Conservation (phyloP, 2,888 invertebrate species). For the Drosophila borborema region DNA sequence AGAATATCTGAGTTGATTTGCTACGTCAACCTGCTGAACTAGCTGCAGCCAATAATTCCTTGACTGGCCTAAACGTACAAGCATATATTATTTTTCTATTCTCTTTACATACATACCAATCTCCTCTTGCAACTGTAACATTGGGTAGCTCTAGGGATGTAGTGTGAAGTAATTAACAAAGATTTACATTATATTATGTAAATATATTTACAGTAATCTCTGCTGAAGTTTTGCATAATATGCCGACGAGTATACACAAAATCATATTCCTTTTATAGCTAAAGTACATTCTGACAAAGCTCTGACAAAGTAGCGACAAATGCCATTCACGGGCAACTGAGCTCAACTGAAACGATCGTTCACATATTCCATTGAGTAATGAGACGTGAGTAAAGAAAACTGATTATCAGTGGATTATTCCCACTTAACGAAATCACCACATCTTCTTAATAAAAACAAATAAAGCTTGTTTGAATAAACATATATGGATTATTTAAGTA, state of each 20-base stretch:
- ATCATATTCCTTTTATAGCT: neutral
- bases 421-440: neutral
- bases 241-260: neutral
- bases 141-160: neutral
- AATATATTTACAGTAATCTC: neutral
- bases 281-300: too few species aligned
- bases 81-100: neutral
- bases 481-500: too few species aligned
- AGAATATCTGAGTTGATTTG: neutral
- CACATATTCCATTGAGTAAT: neutral
- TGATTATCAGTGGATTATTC: neutral
- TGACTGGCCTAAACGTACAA: neutral
- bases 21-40: neutral
- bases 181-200: too few species aligned
- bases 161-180: neutral
- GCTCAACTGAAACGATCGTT: neutral
- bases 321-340: neutral
- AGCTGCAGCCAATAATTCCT: neutral
- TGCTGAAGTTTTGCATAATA: neutral
- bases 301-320: neutral
- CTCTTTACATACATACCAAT: neutral
- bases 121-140: slow-evolving; percentile 2
- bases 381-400: neutral
- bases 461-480: too few species aligned
- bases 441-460: neutral